phyloP scores from a whole-genome alignment of 2,113 vertebrate genomes.

The Ctenodactylus gundi region DNA sequence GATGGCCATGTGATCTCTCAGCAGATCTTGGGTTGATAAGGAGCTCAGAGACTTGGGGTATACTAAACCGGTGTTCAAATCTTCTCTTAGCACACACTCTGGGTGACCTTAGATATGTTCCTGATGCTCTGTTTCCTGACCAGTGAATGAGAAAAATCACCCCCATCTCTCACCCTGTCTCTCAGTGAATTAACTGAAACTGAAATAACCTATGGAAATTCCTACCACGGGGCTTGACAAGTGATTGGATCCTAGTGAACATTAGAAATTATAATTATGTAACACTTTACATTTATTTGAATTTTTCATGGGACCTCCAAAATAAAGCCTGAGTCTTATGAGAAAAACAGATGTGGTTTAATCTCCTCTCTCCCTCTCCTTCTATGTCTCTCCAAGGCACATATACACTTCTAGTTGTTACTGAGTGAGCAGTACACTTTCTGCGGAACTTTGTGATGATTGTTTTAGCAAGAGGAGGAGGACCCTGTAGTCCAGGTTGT shows the following conservation, averaged over 20 bases:
- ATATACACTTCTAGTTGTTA: background rate
- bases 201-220: background rate
- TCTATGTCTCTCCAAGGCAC: background rate
- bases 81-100: background rate
- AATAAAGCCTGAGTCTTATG: background rate
- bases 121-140: background rate
- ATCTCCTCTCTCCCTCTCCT: background rate
- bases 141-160: background rate
- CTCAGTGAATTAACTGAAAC: no score
- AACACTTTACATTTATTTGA: background rate
- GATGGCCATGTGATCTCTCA: background rate
- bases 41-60: background rate
- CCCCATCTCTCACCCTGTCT: background rate
- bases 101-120: background rate
- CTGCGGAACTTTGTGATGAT: background rate
- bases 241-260: background rate
- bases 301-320: constrained; percentile 7
- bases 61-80: rapidly evolving
- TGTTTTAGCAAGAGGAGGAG: background rate
- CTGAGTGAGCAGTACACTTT: background rate
- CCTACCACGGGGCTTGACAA: background rate
- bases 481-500: rapidly evolving
- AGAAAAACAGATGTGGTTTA: background rate
- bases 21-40: background rate
- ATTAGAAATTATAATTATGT: background rate